These are phyloP conservation scores for Apteryx mantelli DNA, from an alignment of 2,113 vertebrate species.

Conservation along the genomic window DNA sequence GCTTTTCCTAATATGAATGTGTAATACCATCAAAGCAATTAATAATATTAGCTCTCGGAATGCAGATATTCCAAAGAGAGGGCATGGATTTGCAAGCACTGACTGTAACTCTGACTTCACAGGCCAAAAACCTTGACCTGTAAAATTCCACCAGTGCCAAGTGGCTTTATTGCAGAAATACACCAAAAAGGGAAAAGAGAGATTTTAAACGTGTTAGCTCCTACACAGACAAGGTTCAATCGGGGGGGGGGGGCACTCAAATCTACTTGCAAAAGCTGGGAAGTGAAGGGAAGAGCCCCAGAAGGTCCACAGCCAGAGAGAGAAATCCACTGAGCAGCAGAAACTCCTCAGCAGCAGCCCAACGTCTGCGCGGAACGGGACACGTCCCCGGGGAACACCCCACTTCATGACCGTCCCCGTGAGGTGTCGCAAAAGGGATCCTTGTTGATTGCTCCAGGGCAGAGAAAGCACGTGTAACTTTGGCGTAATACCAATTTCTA, in stretches of 20 bases:
- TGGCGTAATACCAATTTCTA: not conserved
- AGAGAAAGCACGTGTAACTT: fast-evolving
- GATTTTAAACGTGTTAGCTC: constrained; percentile 1
- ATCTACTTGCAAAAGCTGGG: not conserved
- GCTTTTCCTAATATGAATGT: not conserved
- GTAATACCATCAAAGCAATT: not conserved
- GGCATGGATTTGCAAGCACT: not conserved
- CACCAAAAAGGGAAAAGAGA: not conserved
- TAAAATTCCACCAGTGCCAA: not conserved
- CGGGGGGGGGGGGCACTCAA: constrained; percentile 9
- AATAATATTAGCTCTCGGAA: not conserved
- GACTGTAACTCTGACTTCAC: not conserved
- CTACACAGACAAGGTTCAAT: constrained; percentile 10
- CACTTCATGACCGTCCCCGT: not conserved
- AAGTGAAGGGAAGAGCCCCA: not conserved
- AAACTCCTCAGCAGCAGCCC: not conserved
- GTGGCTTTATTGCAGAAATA: not conserved
- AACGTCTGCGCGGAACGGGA: not conserved
- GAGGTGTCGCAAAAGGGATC: not conserved
- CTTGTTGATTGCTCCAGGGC: fast-evolving
- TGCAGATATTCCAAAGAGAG: not conserved
- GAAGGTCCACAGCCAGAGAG: not conserved
- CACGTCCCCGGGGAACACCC: fast-evolving
- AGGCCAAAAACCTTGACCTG: constrained; percentile 26
- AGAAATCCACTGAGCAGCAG: not conserved